Evolutionary conservation across 1,140 invertebrate species (phyloP).

Genomic region (Antheraea mylitta): DNA sequence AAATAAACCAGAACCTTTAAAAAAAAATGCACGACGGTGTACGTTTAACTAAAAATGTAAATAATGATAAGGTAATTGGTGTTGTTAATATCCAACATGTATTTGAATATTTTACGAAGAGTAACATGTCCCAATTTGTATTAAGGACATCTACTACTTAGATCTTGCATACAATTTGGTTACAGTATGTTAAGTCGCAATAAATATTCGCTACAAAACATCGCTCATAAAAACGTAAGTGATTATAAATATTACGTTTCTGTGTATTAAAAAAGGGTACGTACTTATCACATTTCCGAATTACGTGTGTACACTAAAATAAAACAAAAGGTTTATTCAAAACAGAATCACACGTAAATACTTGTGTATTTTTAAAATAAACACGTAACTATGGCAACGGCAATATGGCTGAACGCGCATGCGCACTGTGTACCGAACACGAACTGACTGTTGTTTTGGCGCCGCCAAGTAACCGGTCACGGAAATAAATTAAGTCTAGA

Average conservation of each 20-base stretch:
- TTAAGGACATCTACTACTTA: too few relatives aligned
- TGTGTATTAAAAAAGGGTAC: neutral
- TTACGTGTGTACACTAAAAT: neutral
- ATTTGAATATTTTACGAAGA: too few relatives aligned
- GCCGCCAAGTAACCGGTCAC: slow-evolving; percentile 26
- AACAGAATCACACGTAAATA: slow-evolving; percentile 25
- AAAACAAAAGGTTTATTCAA: neutral
- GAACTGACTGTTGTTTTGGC: slow-evolving; percentile 59
- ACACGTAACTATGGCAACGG: slow-evolving; percentile 56
- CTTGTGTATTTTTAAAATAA: slow-evolving; percentile 36
- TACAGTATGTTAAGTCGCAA: neutral
- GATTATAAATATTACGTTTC: neutral
- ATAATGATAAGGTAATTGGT: too few relatives aligned
- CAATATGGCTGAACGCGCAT: slow-evolving; percentile 47
- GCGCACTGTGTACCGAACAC: slow-evolving; percentile 41
- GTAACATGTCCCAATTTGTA: too few relatives aligned
- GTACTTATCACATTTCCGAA: slow-evolving; percentile 9
- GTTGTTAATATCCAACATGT: too few relatives aligned
- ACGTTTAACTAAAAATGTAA: too few relatives aligned
- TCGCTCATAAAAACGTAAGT: neutral
- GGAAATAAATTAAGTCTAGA: neutral
- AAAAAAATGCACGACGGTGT: too few relatives aligned
- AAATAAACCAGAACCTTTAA: too few relatives aligned
- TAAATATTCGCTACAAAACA: neutral
- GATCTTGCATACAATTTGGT: neutral